These are phyloP conservation scores for Prionace glauca DNA, from an alignment of 2,797 vertebrate genomes.

Conservation along the genomic window DNA sequence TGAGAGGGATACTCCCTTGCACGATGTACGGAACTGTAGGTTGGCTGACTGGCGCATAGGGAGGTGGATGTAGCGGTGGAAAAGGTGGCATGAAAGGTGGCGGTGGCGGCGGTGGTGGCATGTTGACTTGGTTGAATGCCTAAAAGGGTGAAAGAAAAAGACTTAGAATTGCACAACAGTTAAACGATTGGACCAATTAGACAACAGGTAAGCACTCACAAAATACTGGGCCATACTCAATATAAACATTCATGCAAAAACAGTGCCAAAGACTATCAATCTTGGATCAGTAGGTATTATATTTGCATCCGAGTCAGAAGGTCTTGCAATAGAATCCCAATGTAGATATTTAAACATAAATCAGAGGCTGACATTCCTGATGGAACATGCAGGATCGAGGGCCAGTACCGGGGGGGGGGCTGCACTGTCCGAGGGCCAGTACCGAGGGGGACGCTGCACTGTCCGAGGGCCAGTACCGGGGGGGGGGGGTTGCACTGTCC, in stretches of 20 bases:
- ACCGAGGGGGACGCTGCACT: not conserved
- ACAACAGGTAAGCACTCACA: not conserved
- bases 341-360: not conserved
- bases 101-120: slow-evolving; percentile 41
- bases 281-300: not conserved
- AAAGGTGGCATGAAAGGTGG: slow-evolving; percentile 43
- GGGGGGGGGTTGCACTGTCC: not conserved
- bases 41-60: slow-evolving; percentile 53
- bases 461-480: not conserved
- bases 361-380: not conserved
- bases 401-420: too few species aligned
- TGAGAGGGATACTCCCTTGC: slow-evolving; percentile 54
- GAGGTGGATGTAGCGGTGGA: slow-evolving; percentile 50
- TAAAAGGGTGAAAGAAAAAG: slow-evolving; percentile 42
- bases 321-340: not conserved
- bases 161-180: not conserved
- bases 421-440: not conserved
- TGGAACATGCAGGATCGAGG: too few species aligned
- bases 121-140: slow-evolving; percentile 53
- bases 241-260: not conserved
- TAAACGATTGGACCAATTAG: not conserved
- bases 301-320: not conserved
- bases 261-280: not conserved
- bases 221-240: not conserved
- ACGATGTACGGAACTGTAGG: slow-evolving; percentile 56